Conservation (phyloP, 2,888 invertebrate species). For the Norana najaformis region DNA sequence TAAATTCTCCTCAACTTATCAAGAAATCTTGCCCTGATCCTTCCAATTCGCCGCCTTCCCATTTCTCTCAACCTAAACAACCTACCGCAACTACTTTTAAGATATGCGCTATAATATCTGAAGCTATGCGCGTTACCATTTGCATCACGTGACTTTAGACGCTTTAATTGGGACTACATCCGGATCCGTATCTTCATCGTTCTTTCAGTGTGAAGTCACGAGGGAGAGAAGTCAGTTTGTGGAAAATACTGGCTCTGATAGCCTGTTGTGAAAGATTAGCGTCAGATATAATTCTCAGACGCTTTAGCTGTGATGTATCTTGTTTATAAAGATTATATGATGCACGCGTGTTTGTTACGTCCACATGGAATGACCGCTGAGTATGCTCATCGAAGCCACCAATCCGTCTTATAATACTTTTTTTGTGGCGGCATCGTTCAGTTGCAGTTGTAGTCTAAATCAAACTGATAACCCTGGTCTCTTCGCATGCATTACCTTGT, state of each 20-base stretch:
- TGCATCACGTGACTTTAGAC: not conserved
- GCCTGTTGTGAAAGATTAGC: not conserved
- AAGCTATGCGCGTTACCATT: not conserved
- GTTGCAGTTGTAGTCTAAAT: not conserved
- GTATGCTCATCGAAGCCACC: no score
- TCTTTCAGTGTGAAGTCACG: not conserved
- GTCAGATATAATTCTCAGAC: not conserved
- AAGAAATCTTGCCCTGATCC: no score
- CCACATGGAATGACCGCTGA: not conserved
- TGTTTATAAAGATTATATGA: not conserved
- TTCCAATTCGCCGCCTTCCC: no score
- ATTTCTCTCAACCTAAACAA: no score
- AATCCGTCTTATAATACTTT: no score
- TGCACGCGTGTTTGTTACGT: not conserved
- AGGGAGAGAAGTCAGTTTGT: not conserved
- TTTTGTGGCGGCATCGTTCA: no score
- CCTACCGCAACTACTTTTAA: not conserved
- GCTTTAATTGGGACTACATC: not conserved
- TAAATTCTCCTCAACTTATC: no score
- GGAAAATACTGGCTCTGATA: not conserved
- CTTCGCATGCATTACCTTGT: constrained; percentile 9
- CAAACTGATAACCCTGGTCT: not conserved
- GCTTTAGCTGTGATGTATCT: not conserved
- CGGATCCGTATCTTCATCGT: not conserved
- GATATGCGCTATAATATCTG: not conserved